These are phyloP conservation scores for Trachelus troglodyta DNA, from an alignment of 2,888 invertebrate species.

Conservation along the genomic window DNA sequence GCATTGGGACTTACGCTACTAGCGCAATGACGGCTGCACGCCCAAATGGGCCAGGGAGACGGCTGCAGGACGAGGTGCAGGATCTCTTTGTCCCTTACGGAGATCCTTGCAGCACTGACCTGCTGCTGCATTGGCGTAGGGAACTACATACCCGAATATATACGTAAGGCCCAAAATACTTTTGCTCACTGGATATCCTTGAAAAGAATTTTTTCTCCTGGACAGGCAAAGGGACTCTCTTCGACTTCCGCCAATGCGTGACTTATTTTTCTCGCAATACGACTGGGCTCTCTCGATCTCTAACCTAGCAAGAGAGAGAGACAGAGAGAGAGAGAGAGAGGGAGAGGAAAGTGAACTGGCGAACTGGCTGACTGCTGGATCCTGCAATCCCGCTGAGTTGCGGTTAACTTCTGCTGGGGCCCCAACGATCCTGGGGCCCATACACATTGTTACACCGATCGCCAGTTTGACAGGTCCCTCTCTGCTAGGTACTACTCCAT, in stretches of 20 bases:
- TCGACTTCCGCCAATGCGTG: conserved; percentile 39
- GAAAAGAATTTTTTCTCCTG: conserved; percentile 14
- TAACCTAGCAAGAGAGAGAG: conserved; percentile 19
- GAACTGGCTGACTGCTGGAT: conserved; percentile 19
- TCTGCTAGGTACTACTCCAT: neutral
- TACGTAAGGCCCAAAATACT: neutral
- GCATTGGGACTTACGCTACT: conserved; percentile 9
- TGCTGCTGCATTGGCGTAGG: conserved; percentile 48
- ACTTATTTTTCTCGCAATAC: conserved; percentile 49
- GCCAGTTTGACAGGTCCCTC: conserved; percentile 54
- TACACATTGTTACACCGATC: conserved; percentile 45
- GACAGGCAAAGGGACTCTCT: neutral
- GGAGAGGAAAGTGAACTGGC: conserved; percentile 37
- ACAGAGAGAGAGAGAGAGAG: too few relatives aligned
- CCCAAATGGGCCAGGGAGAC: conserved; percentile 3
- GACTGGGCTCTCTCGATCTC: conserved; percentile 26
- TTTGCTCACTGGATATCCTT: conserved; percentile 22
- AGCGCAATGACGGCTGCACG: conserved; percentile 19
- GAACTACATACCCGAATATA: neutral
- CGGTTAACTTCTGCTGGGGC: conserved; percentile 50
- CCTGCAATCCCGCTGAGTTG: conserved; percentile 45
- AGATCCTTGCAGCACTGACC: conserved; percentile 48
- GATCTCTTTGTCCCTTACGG: conserved; percentile 47
- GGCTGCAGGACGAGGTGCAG: conserved; percentile 31
- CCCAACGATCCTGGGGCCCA: conserved; percentile 25